Percentiles rank a stretch among this genome's conserved stretches.
Evolutionary conservation across 2,888 invertebrate species (phyloP).

Genomic region (Micropterix aruncella): DNA sequence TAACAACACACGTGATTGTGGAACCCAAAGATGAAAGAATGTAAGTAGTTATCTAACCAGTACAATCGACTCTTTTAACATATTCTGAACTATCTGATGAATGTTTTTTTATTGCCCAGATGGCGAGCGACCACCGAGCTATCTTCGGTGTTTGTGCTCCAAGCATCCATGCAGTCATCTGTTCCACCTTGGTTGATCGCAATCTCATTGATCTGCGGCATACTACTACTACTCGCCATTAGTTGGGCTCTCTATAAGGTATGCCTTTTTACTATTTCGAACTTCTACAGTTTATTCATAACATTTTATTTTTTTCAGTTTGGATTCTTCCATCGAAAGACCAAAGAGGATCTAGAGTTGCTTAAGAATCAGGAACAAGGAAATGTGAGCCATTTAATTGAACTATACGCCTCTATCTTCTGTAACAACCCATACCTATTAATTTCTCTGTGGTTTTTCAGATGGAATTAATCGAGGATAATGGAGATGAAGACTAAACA

Average conservation of each 20-base stretch:
- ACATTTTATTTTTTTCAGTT: conserved; percentile 16
- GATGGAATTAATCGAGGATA: no score
- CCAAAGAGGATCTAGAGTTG: conserved; percentile 19
- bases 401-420: no score
- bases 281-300: not conserved
- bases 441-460: no score
- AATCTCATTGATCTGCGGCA: not conserved
- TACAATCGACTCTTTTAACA: no score
- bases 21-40: not conserved
- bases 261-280: not conserved
- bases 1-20: not conserved
- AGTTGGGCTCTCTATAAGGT: not conserved
- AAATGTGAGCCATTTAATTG: not conserved
- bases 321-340: conserved; percentile 24
- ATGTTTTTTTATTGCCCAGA: not conserved
- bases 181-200: not conserved
- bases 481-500: no score
- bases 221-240: not conserved
- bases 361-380: conserved; percentile 16
- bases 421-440: no score
- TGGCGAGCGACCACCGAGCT: not conserved
- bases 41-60: no score
- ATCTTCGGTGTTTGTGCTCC: not conserved
- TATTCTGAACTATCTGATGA: no score
- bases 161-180: not conserved